Conservation (phyloP, 2,113 vertebrate genomes). For the Coreoperca whiteheadi region DNA sequence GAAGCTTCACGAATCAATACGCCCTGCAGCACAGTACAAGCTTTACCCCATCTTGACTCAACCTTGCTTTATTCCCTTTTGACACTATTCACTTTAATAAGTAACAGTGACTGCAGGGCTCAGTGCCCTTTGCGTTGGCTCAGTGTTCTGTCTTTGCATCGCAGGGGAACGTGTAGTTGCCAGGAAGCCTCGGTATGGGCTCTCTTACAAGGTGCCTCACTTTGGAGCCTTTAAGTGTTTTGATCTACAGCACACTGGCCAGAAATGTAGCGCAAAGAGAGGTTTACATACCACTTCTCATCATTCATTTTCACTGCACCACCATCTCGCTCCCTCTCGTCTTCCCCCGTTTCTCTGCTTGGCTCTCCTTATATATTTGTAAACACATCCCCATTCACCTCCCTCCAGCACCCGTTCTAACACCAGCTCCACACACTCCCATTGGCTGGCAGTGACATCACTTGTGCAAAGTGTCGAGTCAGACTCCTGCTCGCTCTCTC, state of each 20-base stretch:
- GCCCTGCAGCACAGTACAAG: slow-evolving; percentile 13
- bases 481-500: slow-evolving; percentile 22
- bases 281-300: background rate
- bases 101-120: slow-evolving; percentile 16
- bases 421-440: slow-evolving; percentile 55
- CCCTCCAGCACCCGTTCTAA: slow-evolving; percentile 11
- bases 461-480: slow-evolving; percentile 74
- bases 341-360: background rate
- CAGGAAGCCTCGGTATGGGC: background rate
- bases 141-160: slow-evolving; percentile 3
- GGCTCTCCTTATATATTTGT: slow-evolving; percentile 54
- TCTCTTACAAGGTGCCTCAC: slow-evolving; percentile 16
- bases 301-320: slow-evolving; percentile 30
- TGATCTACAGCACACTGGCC: background rate
- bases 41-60: slow-evolving; percentile 4
- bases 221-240: slow-evolving; percentile 15
- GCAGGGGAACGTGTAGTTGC: background rate
- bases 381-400: slow-evolving; percentile 31
- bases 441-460: slow-evolving; percentile 88
- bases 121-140: background rate
- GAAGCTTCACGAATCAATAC: slow-evolving; percentile 50
- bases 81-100: slow-evolving; percentile 9
- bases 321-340: background rate
- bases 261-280: background rate
- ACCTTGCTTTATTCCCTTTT: background rate